Percentiles rank a stretch among this genome's conserved stretches.
Conservation (phyloP, 1,140 invertebrate species). For the Pachypeltis micranthus region DNA sequence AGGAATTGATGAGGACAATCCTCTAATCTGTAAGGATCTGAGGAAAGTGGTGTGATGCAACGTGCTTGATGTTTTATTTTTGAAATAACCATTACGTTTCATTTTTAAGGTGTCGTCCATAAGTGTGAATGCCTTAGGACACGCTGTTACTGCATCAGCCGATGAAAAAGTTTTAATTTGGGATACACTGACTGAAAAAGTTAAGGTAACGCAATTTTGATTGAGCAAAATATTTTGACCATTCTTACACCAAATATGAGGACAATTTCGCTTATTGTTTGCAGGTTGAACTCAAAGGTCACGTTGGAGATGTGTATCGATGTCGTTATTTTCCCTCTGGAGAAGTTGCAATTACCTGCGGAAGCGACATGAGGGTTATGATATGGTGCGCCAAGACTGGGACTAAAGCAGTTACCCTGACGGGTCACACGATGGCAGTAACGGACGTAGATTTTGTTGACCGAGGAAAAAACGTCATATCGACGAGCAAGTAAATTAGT, state of each 20-base stretch:
- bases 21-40: no score
- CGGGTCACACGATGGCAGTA: constrained; percentile 52
- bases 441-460: constrained; percentile 54
- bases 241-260: neutral
- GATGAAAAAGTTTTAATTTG: constrained; percentile 48
- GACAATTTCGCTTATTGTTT: constrained; percentile 22
- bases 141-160: constrained; percentile 48
- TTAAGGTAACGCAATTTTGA: constrained; percentile 34
- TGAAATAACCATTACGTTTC: no score
- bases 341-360: constrained; percentile 51
- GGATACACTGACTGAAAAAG: constrained; percentile 45
- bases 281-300: constrained; percentile 48
- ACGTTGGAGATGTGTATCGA: constrained; percentile 54
- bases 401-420: constrained; percentile 50
- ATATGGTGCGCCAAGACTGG: constrained; percentile 60
- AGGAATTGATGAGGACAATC: no score
- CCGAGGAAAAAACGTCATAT: constrained; percentile 57
- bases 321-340: constrained; percentile 62
- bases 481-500: constrained; percentile 45
- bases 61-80: no score
- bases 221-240: neutral
- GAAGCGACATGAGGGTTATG: constrained; percentile 54
- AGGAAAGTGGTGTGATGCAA: no score
- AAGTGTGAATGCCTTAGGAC: constrained; percentile 43
- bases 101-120: constrained; percentile 29